Conservation (phyloP, 2,113 vertebrate species). For the Micronycteris hirsuta region DNA sequence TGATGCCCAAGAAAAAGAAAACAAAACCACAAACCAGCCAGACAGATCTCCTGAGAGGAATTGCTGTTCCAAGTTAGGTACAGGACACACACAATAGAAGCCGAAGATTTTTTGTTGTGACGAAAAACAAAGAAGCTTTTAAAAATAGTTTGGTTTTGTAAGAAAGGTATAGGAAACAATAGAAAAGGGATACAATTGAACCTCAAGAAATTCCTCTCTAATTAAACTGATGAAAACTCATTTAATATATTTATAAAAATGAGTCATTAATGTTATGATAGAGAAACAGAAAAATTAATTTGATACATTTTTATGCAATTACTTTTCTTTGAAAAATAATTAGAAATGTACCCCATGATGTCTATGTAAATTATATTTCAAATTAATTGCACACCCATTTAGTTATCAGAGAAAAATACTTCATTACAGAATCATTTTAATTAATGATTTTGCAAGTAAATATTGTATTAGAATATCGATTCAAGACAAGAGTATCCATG, state of each 20-base stretch:
- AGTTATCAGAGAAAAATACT: neutral
- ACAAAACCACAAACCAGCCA: neutral
- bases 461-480: neutral
- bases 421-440: neutral
- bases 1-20: neutral
- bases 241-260: neutral
- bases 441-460: neutral
- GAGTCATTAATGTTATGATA: neutral
- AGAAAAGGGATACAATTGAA: neutral
- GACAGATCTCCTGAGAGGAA: neutral
- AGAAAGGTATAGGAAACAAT: neutral
- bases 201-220: neutral
- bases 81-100: accelerated
- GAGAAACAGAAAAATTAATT: neutral
- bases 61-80: neutral
- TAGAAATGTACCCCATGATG: neutral
- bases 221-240: neutral
- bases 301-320: neutral
- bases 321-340: neutral
- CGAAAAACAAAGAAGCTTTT: neutral
- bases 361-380: neutral
- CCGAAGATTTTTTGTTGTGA: neutral
- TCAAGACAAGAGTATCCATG: neutral
- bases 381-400: neutral
- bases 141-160: neutral